A percentile compares a stretch with the other conserved stretches of the same genome.
phyloP scores from a whole-genome alignment of 2,797 vertebrate genomes.

The Enteromius unitaeniatus region DNA sequence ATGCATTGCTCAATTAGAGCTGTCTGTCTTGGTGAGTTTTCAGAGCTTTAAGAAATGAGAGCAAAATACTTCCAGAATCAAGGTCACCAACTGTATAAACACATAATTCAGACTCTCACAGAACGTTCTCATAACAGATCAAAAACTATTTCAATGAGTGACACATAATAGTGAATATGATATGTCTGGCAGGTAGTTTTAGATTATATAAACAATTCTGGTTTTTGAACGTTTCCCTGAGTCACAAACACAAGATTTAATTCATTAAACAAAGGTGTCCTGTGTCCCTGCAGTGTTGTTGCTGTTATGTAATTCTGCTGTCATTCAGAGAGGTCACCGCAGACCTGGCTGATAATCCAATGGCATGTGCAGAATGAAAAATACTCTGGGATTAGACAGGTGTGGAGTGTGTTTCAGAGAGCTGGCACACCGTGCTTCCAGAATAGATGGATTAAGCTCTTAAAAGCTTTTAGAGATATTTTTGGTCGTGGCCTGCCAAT shows the following conservation, averaged over 20 bases:
- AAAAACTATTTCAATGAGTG: background rate
- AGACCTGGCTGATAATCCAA: constrained; percentile 52
- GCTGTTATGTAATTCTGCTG: constrained; percentile 51
- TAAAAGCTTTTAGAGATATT: constrained; percentile 61
- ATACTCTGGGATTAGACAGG: constrained; percentile 48
- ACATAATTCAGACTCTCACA: background rate
- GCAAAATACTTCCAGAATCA: constrained; percentile 7
- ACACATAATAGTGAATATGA: background rate
- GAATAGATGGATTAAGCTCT: constrained; percentile 59
- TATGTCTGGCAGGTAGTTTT: background rate
- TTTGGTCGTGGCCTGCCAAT: constrained; percentile 44
- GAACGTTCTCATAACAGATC: background rate
- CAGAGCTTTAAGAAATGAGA: constrained; percentile 3
- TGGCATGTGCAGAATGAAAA: constrained; percentile 51
- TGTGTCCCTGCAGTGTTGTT: constrained; percentile 14
- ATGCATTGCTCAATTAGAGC: background rate
- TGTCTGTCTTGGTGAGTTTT: background rate
- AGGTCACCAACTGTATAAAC: constrained; percentile 12
- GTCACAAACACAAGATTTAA: background rate
- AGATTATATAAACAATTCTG: constrained; percentile 3
- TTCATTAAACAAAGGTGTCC: constrained; percentile 1
- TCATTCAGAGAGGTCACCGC: constrained; percentile 41
- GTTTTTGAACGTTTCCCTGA: background rate
- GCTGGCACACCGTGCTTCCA: constrained; percentile 51
- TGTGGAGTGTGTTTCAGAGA: constrained; percentile 27